phyloP scores from a whole-genome alignment of 2,888 invertebrate genomes.

The Eumacrocentrus americanus region DNA sequence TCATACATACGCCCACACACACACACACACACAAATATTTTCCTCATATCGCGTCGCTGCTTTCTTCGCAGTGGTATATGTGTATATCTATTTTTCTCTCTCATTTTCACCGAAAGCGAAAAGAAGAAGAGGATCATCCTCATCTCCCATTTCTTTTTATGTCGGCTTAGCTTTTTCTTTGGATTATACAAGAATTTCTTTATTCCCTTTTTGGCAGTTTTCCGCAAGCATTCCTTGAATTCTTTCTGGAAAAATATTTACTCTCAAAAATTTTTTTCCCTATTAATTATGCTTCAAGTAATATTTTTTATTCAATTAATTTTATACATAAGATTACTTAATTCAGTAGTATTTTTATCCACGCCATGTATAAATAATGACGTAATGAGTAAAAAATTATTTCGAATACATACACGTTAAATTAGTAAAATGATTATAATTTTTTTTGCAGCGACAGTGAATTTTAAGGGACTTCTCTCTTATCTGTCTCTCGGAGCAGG shows the following conservation, averaged over 20 bases:
- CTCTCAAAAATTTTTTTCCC: too few relatives aligned
- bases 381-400: not conserved
- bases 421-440: slow-evolving; percentile 21
- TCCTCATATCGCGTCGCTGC: slow-evolving; percentile 36
- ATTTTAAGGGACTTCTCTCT: not conserved
- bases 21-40: too few relatives aligned
- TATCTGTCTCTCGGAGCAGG: slow-evolving; percentile 29
- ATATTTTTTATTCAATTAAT: too few relatives aligned
- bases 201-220: not conserved
- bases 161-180: slow-evolving; percentile 8
- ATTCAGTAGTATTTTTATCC: too few relatives aligned
- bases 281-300: too few relatives aligned
- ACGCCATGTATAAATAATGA: not conserved
- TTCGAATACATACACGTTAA: slow-evolving; percentile 12
- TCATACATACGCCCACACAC: too few relatives aligned
- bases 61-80: too few relatives aligned
- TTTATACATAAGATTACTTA: too few relatives aligned
- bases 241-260: not conserved
- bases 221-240: not conserved
- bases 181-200: slow-evolving; percentile 7
- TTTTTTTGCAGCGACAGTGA: not conserved
- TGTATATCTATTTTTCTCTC: slow-evolving; percentile 30
- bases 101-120: slow-evolving; percentile 8
- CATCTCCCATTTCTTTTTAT: not conserved
- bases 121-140: slow-evolving; percentile 5